Evolutionary conservation across 2,888 invertebrate species (phyloP).

Genomic region (Ichneumoninae sp.): DNA sequence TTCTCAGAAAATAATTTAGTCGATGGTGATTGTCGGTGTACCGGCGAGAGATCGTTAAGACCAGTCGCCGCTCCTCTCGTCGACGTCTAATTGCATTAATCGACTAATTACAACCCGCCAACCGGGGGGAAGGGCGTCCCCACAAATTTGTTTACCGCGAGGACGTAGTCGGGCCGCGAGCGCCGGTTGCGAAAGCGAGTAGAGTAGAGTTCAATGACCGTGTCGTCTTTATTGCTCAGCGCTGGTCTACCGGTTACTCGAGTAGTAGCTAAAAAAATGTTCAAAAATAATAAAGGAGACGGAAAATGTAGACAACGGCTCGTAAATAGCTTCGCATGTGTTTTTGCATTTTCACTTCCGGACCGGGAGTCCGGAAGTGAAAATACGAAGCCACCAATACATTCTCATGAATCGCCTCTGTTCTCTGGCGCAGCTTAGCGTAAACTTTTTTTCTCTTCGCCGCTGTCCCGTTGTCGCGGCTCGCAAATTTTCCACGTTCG

Average conservation of each 20-base stretch:
- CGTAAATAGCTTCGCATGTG: conserved; percentile 2
- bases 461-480: background rate
- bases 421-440: background rate
- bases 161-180: conserved; percentile 22
- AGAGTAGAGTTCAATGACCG: conserved; percentile 52
- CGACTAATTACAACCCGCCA: conserved; percentile 68
- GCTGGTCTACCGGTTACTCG: conserved; percentile 5
- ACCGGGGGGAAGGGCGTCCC: conserved; percentile 36
- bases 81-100: conserved; percentile 71
- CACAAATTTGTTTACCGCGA: conserved; percentile 73
- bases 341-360: too few species aligned
- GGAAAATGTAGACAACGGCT: background rate
- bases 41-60: conserved; percentile 23
- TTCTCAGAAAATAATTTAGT: conserved; percentile 39
- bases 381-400: background rate
- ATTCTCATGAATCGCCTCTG: background rate
- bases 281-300: conserved; percentile 2
- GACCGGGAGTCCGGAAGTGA: background rate
- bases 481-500: conserved; percentile 24
- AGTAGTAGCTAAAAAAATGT: conserved; percentile 7
- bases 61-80: conserved; percentile 41
- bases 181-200: conserved; percentile 48
- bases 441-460: conserved; percentile 5
- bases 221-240: conserved; percentile 19
- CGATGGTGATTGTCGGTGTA: background rate